A percentile compares a stretch with the other conserved stretches of the same genome.
Evolutionary conservation across 2,888 invertebrate species (phyloP).

Genomic region (Incurvaria masculella): DNA sequence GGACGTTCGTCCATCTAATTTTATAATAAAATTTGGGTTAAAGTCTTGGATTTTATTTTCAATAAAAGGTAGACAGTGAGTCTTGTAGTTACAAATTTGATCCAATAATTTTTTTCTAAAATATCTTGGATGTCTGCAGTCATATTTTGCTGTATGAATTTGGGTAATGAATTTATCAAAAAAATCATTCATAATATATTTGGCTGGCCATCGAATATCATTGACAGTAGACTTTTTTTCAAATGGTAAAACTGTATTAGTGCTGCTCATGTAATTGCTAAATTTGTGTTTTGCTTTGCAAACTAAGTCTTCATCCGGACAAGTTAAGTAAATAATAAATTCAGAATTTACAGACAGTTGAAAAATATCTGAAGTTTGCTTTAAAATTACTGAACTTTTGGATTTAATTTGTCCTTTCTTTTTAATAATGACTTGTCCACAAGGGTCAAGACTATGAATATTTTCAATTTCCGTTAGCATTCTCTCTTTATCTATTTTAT

Average conservation of each 20-base stretch:
- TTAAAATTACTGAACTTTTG: conserved; percentile 25
- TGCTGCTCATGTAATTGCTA: conserved; percentile 28
- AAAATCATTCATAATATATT: conserved; percentile 28
- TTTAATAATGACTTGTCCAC: conserved; percentile 22
- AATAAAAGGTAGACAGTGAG: conserved; percentile 37
- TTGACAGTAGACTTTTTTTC: conserved; percentile 11
- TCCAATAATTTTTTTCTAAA: conserved; percentile 35
- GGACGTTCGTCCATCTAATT: conserved; percentile 55
- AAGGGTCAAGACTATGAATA: conserved; percentile 18
- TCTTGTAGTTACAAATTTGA: conserved; percentile 51
- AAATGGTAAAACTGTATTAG: conserved; percentile 23
- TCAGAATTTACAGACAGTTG: conserved; percentile 35
- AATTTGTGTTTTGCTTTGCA: conserved; percentile 33
- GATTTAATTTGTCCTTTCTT: conserved; percentile 24
- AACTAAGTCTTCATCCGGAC: conserved; percentile 52
- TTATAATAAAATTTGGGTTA: conserved; percentile 53
- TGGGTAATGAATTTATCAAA: conserved; percentile 14
- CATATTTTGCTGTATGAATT: conserved; percentile 37
- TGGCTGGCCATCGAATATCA: conserved; percentile 34
- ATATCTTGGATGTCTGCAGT: conserved; percentile 45
- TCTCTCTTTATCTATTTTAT: conserved; percentile 16
- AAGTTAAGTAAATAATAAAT: conserved; percentile 54
- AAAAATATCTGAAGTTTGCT: conserved; percentile 33
- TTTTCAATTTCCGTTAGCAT: conserved; percentile 13
- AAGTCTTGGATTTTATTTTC: conserved; percentile 50